A percentile compares a stretch with the other conserved stretches of the same genome.
Conservation (phyloP, 1,140 invertebrate species). For the Drosophila lacteicornis region DNA sequence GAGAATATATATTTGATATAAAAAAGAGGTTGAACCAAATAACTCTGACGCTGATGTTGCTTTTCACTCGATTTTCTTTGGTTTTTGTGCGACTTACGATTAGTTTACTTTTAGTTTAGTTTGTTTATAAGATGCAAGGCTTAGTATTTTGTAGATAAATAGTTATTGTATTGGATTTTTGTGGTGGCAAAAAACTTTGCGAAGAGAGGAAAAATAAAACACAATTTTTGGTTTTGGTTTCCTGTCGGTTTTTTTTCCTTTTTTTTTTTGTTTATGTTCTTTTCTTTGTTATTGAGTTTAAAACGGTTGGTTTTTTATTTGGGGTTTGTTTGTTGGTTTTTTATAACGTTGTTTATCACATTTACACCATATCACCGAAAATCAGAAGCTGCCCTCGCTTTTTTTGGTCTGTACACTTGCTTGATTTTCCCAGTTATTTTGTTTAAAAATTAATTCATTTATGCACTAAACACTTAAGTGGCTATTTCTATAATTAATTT, state of each 20-base stretch:
- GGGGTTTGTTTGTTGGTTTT: slow-evolving; percentile 26
- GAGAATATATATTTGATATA: slow-evolving; percentile 57
- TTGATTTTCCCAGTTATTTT: slow-evolving; percentile 70
- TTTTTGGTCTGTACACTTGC: slow-evolving; percentile 66
- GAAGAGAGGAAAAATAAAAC: slow-evolving; percentile 70
- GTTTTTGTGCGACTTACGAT: slow-evolving; percentile 71
- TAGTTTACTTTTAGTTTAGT: slow-evolving; percentile 37
- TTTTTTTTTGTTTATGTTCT: slow-evolving; percentile 20
- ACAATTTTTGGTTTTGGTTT: slow-evolving; percentile 51
- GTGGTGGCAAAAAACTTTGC: slow-evolving; percentile 50
- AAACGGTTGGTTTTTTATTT: slow-evolving; percentile 43
- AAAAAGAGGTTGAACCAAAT: slow-evolving; percentile 43
- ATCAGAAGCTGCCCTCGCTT: slow-evolving; percentile 70
- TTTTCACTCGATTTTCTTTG: slow-evolving; percentile 43
- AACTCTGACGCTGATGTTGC: slow-evolving; percentile 42
- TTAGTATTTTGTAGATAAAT: slow-evolving; percentile 63
- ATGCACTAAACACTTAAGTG: slow-evolving; percentile 68
- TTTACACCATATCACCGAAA: slow-evolving; percentile 84
- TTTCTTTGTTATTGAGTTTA: slow-evolving; percentile 66
- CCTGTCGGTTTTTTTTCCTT: slow-evolving; percentile 23
- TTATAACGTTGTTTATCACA: slow-evolving; percentile 80
- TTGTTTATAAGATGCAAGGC: slow-evolving; percentile 68
- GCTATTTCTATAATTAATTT: slow-evolving; percentile 59
- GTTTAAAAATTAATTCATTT: slow-evolving; percentile 54
- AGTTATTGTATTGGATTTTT: slow-evolving; percentile 51